Evolutionary conservation across 2,888 invertebrate species (phyloP), one percentile per base, ranked within the genome.

Genomic region (Noctua comes): DNA sequence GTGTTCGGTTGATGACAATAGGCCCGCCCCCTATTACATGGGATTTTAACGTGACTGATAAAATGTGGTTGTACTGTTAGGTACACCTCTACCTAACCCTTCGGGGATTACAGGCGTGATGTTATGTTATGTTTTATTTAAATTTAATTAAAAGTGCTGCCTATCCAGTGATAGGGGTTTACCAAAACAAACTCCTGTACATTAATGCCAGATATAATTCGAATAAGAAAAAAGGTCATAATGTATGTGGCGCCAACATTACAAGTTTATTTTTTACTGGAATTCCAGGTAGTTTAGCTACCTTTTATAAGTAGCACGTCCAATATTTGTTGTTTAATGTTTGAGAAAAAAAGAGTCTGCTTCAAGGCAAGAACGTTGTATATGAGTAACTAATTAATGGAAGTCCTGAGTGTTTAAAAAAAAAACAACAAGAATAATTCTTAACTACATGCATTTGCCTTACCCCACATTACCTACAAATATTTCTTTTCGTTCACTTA

Each of bases 171-270:
- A 24, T 40, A 27, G 2, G 10, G 24, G 40, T 40, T 40, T n/a
- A 4, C 5, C 3, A 7, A 16, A 65, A 31, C 1, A 54, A 54
- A 36, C 11, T 48, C 31, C 2, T 5, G 6, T 4, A 51, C 48
- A 48, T 36, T 59, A 31, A 27, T 24, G 40, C 18, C 18, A 79
- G 27, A n/a, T 59, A n/a, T 43, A 36, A 73, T 51, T 73, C 57
- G 2, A 79, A 74, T 36, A 81, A 74, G 10, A 81, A 81, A 24
- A 27, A 79, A 46, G 24, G 36, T 16, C 13, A 43, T 46, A 46
- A 79, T 62, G 24, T n/a, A 36, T 81, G 51, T 51, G 75, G 82
- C 68, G 74, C 74, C 66, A 79, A 43, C 0, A 64, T 69, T 78
- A 11, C 16, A n/a, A n/a, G 40, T n/a, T 80, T 72, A 31, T 31